Conservation (phyloP, 2,888 invertebrate species). For the Hermodice carunculata region DNA sequence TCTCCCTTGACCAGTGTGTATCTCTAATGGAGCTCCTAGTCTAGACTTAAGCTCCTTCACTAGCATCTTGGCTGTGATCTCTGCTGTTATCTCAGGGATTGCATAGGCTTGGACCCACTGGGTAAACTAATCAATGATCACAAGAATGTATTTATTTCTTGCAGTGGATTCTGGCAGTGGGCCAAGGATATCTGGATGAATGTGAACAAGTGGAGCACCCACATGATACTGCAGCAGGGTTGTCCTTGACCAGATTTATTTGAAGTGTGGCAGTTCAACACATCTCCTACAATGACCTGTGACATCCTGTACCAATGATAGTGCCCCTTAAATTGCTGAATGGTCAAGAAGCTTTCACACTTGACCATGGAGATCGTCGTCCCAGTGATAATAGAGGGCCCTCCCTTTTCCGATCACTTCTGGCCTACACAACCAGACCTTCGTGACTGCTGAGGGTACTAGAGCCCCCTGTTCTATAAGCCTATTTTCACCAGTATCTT, state of each 20-base stretch:
- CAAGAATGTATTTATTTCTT: constrained; percentile 2
- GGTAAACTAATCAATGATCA: background rate
- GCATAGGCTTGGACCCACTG: background rate
- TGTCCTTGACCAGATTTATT: background rate
- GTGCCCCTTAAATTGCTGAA: background rate
- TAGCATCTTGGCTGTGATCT: background rate
- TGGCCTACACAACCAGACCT: background rate
- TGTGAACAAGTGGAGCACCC: background rate
- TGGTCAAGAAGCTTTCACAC: background rate
- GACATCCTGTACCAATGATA: background rate
- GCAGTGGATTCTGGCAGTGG: background rate
- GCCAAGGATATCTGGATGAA: background rate
- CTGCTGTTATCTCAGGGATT: constrained; percentile 1
- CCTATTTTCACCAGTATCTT: too few species aligned
- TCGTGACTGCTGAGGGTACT: too few species aligned
- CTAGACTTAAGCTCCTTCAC: background rate
- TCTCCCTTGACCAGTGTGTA: background rate
- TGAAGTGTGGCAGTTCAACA: background rate
- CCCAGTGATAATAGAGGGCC: too few species aligned
- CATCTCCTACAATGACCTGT: background rate
- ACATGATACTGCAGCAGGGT: background rate
- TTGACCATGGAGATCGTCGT: background rate
- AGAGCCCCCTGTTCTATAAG: too few species aligned
- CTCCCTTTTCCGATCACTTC: too few species aligned
- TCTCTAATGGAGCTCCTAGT: background rate